Percentiles rank a stretch among this genome's conserved stretches.
These are phyloP conservation scores for Pelosia muscerda DNA, from an alignment of 2,888 invertebrate genomes.

Conservation along the genomic window DNA sequence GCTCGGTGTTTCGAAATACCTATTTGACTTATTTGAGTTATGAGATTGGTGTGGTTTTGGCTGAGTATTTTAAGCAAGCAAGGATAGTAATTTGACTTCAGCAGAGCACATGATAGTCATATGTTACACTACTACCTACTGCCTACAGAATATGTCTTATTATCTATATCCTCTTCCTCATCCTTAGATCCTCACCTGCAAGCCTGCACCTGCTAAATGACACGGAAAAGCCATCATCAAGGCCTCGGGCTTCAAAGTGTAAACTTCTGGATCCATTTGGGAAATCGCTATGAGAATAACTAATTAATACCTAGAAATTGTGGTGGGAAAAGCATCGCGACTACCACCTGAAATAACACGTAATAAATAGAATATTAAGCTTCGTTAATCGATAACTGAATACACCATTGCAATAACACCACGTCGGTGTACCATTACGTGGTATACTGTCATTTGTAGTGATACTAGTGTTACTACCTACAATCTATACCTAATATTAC, in stretches of 20 bases:
- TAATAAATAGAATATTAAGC: no score
- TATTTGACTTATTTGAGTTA: conserved; percentile 8
- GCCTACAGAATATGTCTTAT: background rate
- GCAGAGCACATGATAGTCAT: background rate
- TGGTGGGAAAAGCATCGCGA: no score
- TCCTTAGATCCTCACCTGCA: background rate
- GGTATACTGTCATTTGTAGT: conserved; percentile 8
- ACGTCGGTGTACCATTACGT: conserved; percentile 12
- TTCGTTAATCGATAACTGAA: no score
- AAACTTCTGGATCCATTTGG: no score
- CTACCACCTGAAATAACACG: no score
- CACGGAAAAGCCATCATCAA: no score
- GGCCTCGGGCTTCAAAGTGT: no score
- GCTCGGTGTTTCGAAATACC: conserved; percentile 30
- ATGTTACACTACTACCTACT: no score
- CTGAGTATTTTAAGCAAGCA: background rate
- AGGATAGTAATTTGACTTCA: background rate
- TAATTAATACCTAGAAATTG: no score
- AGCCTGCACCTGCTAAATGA: no score
- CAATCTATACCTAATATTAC: background rate
- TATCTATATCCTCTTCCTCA: no score
- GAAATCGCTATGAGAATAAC: no score
- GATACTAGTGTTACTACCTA: conserved; percentile 1
- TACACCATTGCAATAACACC: background rate
- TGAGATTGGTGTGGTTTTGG: background rate